A percentile compares a stretch with the other conserved stretches of the same genome.
Conservation (phyloP, 2,888 invertebrate genomes). For the Ichneumon xanthorius region DNA sequence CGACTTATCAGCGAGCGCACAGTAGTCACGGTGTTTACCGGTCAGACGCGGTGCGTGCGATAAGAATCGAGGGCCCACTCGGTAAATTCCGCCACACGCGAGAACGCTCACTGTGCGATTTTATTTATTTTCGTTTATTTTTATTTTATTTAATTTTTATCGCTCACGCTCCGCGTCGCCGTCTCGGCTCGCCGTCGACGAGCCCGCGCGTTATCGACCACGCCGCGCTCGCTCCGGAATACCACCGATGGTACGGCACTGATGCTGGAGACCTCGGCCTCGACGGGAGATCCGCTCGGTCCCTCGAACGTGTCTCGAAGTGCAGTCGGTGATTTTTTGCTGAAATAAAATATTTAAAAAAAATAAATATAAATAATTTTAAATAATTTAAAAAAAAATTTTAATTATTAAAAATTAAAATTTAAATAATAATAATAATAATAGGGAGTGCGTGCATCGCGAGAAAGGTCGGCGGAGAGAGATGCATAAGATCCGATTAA, state of each 20-base stretch:
- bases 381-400: too few species aligned
- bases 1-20: constrained; percentile 16
- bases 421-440: constrained; percentile 22
- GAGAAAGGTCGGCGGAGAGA: constrained; percentile 22
- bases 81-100: background rate
- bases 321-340: constrained; percentile 16
- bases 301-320: constrained; percentile 10
- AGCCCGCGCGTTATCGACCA: constrained; percentile 68
- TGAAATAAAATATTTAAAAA: background rate
- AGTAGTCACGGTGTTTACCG: constrained; percentile 73
- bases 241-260: constrained; percentile 57
- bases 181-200: constrained; percentile 43
- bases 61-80: constrained; percentile 19
- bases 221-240: constrained; percentile 51
- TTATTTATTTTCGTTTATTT: background rate
- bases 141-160: background rate
- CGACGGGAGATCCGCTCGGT: background rate
- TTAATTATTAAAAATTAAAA: too few species aligned
- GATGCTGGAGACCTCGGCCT: constrained; percentile 40
- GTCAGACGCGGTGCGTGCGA: constrained; percentile 67
- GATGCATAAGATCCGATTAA: constrained; percentile 72
- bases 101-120: background rate
- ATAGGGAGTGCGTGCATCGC: constrained; percentile 33
- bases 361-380: too few species aligned
- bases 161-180: background rate